phyloP scores from a whole-genome alignment of 23 tunicate species.

The Ciona savignyi region DNA sequence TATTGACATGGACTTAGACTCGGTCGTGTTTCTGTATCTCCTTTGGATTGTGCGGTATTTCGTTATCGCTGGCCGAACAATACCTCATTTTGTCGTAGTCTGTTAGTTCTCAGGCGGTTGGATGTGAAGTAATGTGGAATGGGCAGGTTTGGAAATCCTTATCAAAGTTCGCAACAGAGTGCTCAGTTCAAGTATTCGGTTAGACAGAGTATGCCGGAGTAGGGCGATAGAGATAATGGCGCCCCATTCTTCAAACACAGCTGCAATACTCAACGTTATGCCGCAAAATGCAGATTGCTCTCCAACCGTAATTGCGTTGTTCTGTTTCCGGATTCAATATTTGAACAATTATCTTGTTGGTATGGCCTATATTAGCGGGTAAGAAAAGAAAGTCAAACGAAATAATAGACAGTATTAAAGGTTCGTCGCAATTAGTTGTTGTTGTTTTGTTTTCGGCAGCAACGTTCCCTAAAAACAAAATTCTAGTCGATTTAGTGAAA shows the following conservation, averaged over 20 bases:
- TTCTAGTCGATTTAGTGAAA: no score
- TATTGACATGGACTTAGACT: no score
- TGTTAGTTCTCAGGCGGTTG: neutral
- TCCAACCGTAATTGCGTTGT: neutral
- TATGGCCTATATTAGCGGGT: no score
- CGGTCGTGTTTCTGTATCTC: neutral
- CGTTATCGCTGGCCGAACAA: neutral
- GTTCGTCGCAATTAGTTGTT: no score
- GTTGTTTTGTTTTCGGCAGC: no score
- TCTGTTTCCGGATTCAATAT: no score
- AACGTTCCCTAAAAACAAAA: no score
- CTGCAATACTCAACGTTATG: neutral
- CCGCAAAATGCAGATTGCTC: neutral
- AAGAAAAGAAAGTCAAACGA: no score
- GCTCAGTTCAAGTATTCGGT: neutral
- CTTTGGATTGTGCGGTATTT: neutral
- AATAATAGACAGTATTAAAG: no score
- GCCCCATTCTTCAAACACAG: neutral
- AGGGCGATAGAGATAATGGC: neutral
- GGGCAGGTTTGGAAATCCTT: neutral
- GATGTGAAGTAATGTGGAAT: neutral
- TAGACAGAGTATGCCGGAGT: neutral
- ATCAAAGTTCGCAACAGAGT: neutral
- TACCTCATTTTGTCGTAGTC: conserved; percentile 1
- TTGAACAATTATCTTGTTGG: no score